Evolutionary conservation across 2,888 invertebrate genomes (phyloP), one percentile per base, ranked within the genome.

Genomic region (Diadegma fenestrale): DNA sequence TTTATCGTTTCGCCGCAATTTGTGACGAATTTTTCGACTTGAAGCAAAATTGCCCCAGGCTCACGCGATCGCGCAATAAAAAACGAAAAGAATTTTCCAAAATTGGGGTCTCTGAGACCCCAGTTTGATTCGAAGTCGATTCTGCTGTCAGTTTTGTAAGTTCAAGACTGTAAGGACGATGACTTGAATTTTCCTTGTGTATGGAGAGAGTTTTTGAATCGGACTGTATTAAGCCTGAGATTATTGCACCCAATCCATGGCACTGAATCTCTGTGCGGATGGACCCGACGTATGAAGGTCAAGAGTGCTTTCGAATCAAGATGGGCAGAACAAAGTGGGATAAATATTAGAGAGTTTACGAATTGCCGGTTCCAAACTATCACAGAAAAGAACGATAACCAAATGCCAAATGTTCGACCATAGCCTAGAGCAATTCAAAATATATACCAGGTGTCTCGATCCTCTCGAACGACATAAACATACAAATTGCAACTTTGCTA

Each of bases 281-380:
- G 41, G 26, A 58, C n/a, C 43, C 26, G 41, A 58, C 43, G n/a
- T 41, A 71, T 79, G 61, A 79, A 45, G 71, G 63, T 71, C 61
- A 37, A 63, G 48, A 51, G 30, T 58, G 58, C 48, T 69, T 48
- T 63, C 14, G 0, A 7, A 51, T 48, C 12, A 12, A 69, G 30
- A 58, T 45, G 69, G 22, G 19, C 8, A 51, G 3, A 22, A 71
- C 5, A 37, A 30, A 71, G 51, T 51, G 33, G 71, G 51, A 69
- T 69, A 12, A 41, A 33, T 17, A 71, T 71, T 71, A 30, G 48
- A 37, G 51, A 51, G 51, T 51, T 48, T 71, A 33, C 26, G 63
- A 63, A 17, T 5, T 22, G 26, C 14, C 12, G 19, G 33, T 45
- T 8, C 30, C 26, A 30, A 45, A 71, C 19, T 54, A 54, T 37